Percentiles rank a stretch among this genome's conserved stretches.
phyloP scores from a whole-genome alignment of 2,888 invertebrate species.

The Dynastes hyllus region DNA sequence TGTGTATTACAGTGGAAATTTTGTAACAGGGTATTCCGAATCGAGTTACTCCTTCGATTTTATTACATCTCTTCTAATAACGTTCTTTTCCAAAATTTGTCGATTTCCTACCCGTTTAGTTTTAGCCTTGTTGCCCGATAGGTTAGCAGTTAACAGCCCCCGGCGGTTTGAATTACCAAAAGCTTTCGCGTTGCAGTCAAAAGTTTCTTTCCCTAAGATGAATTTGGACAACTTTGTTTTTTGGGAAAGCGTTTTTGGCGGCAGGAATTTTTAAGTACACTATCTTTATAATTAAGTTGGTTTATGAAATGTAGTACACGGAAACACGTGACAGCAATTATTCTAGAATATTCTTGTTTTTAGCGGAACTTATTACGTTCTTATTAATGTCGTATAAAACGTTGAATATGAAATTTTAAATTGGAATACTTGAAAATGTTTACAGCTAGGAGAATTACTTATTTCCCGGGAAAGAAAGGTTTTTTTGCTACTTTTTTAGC shows the following conservation, averaged over 20 bases:
- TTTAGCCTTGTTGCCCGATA: not conserved
- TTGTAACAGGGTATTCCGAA: not conserved
- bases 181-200: constrained; percentile 9
- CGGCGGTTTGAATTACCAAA: constrained; percentile 16
- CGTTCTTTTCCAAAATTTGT: too few relatives aligned
- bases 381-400: not conserved
- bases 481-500: too few relatives aligned
- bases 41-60: constrained; percentile 14
- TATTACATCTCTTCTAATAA: constrained; percentile 8
- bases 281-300: constrained; percentile 38
- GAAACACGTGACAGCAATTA: constrained; percentile 6
- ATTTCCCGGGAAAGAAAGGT: too few relatives aligned
- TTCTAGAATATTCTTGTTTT: not conserved
- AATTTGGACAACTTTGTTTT: constrained; percentile 44
- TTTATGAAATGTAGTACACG: constrained; percentile 8
- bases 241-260: constrained; percentile 28
- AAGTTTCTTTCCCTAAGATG: constrained; percentile 10
- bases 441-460: too few relatives aligned
- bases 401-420: not conserved
- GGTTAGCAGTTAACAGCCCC: constrained; percentile 25
- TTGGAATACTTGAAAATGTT: too few relatives aligned
- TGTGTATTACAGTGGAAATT: constrained; percentile 11
- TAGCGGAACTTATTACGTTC: not conserved
- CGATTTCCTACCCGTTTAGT: not conserved
- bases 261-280: constrained; percentile 30